Evolutionary conservation across 2,797 vertebrate genomes (phyloP), one percentile per base, ranked within the genome.

Genomic region (Arvicola amphibius): DNA sequence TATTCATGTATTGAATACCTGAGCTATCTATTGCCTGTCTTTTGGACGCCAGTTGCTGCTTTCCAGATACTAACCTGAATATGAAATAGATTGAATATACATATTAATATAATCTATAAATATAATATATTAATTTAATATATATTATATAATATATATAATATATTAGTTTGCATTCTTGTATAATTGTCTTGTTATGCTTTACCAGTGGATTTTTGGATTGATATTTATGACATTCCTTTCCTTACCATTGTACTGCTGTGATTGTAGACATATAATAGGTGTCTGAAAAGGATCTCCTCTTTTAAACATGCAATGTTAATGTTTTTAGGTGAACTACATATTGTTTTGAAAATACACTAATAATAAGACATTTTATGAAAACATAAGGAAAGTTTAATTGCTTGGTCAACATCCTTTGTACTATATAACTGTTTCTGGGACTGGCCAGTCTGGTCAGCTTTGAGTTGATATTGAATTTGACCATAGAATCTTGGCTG

Each of bases 381-480:
- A 46, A 43, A 90, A 90, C 8, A 46, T 34, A 89, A 79, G 43
- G 25, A 53, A 78, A 69, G 5, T 73, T 83, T 6, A 63, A 46
- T 77, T 93, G 43, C 46, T 25, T 56, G 16, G 11, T 67, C 27
- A 81, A 8, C 9, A 84, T 84, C 43, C 77, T 27, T 94, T 92
- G 37, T 71, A 73, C 11, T 23, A 21, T 59, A 25, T 43, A 84
- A 48, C 51, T 67, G 34, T 34, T 94, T 80, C 23, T 29, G 73
- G 53, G 25, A 48, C 17, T 88, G 46, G 37, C 74, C 27, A 78
- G 1, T 71, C 91, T 92, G 84, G 76, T 76, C n/a, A 46, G 29
- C 32, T 92, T 83, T 88, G 43, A 80, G 21, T 90, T 84, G 63
- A 46, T 92, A 25, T 76, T 43, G n/a, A 92, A 92, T 97, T 91